Evolutionary conservation across 2,797 vertebrate genomes (phyloP), one percentile per base, ranked within the genome.

Genomic region (Bucorvus abyssinicus): DNA sequence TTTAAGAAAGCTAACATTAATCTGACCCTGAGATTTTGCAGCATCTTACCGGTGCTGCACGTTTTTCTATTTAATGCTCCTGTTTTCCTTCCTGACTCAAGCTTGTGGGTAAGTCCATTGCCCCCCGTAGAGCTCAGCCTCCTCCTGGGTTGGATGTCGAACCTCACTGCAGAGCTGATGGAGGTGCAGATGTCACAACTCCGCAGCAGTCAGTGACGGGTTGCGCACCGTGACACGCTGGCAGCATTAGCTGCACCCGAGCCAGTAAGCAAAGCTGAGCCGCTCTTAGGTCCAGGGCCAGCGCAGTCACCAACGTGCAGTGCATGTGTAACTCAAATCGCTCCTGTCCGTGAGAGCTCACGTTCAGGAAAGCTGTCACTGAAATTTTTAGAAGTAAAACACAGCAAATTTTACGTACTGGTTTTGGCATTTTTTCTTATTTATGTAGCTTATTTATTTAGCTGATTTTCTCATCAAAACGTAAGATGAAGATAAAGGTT

Each of bases 191-290:
- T 0, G 2, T 23, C n/a, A 59, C 61, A 38, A 3, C 38, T 20
- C 11, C 0, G 0, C 4, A 2, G 32, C 9, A 3, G 36, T 1
- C 1, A 2, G 18, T 3, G 68, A 15, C 1, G 12, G 7, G 11
- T 8, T 50, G 23, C 26, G 21, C 47, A 7, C 15, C 0, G 0
- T 22, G 17, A 24, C 13, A 3, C 0, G 0, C 38, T 45, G 73
- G 29, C 38, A 63, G 26, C 32, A 14, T 49, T 18, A 69, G 17
- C 47, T 80, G 56, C 34, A 65, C 8, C 1, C 3, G 21, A 78
- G 38, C 61, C 65, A 67, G 30, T 23, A 38, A 63, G 22, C 16
- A 84, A 59, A 81, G 34, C 1, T 38, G 40, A 64, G 8, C 10
- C 55, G 30, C 17, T 71, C 14, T 81, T 67, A 34, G n/a, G 38